Evolutionary conservation across 2,888 invertebrate genomes (phyloP), one percentile per base, ranked within the genome.

Genomic region (Hermaeophaga mercurialis): DNA sequence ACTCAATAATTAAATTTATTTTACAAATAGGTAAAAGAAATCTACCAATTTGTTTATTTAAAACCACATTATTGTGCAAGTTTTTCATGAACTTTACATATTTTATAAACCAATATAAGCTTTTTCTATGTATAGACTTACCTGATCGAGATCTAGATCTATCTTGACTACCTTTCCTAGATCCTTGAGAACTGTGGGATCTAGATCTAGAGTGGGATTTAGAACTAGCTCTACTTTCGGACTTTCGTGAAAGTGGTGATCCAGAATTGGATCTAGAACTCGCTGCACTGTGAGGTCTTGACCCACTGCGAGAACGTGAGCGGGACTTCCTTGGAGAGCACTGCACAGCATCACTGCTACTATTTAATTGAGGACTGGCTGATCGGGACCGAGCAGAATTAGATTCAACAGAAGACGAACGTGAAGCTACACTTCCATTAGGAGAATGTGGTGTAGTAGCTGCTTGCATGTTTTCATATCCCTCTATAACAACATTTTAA

Each of bases 251-350:
- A 19, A 19, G 55, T 8, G 47, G 41, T n/a, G 68, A 67, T 36
- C 63, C 58, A 1, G 80, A 77, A 14, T 73, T 72, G 33, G 75
- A 78, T 15, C 69, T 68, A 2, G 44, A 36, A 19, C 71, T 53
- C 71, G 70, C 24, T 71, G 70, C 52, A 39, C 61, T 65, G 11
- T 36, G 54, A 47, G 67, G 73, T 49, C 70, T 69, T 17, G 70
- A 69, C 18, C 63, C 62, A 18, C 67, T 67, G 62, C 44, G 49
- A 22, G 64, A 67, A 4, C 68, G 56, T 54, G 70, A 65, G 31
- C 57, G 54, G 9, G 66, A 61, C 18, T 53, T 44, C 18, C 65
- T 58, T 28, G 46, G 11, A 31, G 31, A 44, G 2, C 24, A 41
- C 3, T n/a, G n/a, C 24, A 34, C 14, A 12, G 43, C 18, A 22